phyloP scores from a whole-genome alignment of 2,888 invertebrate species.

The Tholera decimalis region DNA sequence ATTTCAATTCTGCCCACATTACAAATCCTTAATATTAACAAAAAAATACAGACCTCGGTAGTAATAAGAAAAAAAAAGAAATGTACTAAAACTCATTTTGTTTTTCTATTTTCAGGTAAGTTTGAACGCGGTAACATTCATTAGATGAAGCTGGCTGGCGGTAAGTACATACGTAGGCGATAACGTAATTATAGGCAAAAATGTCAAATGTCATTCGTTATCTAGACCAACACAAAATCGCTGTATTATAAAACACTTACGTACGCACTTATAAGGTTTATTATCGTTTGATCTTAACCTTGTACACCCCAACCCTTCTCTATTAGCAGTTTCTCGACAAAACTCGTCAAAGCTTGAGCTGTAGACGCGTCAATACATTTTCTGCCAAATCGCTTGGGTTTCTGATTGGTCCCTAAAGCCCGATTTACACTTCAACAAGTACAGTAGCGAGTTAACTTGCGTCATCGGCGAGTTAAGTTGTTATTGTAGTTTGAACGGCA shows the following conservation, averaged over 20 bases:
- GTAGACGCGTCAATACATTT: slow-evolving; percentile 54
- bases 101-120: slow-evolving; percentile 37
- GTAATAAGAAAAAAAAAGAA: too few species aligned
- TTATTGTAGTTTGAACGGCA: too few species aligned
- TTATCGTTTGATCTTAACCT: slow-evolving; percentile 2
- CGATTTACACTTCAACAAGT: too few species aligned
- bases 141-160: background rate
- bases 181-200: background rate
- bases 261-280: slow-evolving; percentile 5
- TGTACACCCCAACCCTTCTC: background rate
- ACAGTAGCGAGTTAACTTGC: too few species aligned
- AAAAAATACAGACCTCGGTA: too few species aligned
- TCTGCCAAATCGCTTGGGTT: slow-evolving; percentile 45
- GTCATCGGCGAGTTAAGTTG: too few species aligned
- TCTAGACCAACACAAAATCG: background rate
- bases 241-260: slow-evolving; percentile 6
- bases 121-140: background rate
- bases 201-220: background rate
- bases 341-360: slow-evolving; percentile 60
- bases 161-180: slow-evolving; percentile 7
- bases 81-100: background rate
- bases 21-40: too few species aligned
- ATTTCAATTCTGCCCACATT: too few species aligned
- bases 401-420: slow-evolving; percentile 56
- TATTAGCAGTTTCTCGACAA: slow-evolving; percentile 15